Conservation (phyloP, 2,888 invertebrate genomes). For the Lasioglossum vierecki region DNA sequence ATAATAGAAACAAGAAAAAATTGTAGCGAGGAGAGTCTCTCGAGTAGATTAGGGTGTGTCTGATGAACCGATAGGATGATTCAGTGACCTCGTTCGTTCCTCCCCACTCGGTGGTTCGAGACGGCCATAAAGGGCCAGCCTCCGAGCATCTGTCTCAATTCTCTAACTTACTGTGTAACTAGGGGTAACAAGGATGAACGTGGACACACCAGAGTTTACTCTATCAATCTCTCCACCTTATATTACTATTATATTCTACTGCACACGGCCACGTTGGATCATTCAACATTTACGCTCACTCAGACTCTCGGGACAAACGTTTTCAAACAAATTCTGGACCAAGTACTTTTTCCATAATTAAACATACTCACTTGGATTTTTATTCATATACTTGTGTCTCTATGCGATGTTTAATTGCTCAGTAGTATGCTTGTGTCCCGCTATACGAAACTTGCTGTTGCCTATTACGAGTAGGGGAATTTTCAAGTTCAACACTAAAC, state of each 20-base stretch:
- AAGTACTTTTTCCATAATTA: not conserved
- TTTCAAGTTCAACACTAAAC: not conserved
- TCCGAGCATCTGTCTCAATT: conserved; percentile 16
- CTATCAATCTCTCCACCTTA: not conserved
- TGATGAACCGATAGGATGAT: conserved; percentile 6
- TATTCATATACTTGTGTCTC: not conserved
- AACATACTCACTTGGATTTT: not conserved
- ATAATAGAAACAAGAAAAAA: not conserved
- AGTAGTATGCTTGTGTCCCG: not conserved
- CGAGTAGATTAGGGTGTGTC: conserved; percentile 22
- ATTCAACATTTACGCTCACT: not conserved
- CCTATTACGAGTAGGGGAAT: not conserved
- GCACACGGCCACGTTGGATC: not conserved
- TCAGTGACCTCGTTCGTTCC: conserved; percentile 9
- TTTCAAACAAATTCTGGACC: not conserved
- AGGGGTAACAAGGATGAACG: not conserved
- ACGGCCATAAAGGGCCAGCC: conserved; percentile 14
- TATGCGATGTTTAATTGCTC: not conserved
- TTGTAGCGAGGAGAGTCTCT: not conserved
- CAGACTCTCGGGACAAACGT: not conserved
- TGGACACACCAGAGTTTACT: not conserved
- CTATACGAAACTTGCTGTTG: not conserved
- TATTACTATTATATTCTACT: not conserved
- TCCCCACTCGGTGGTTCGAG: conserved; percentile 17
- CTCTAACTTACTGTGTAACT: not conserved